Percentiles rank a stretch among this genome's conserved stretches.
These are phyloP conservation scores for Ammospiza maritima DNA, from an alignment of 2,797 vertebrate species.

Conservation along the genomic window DNA sequence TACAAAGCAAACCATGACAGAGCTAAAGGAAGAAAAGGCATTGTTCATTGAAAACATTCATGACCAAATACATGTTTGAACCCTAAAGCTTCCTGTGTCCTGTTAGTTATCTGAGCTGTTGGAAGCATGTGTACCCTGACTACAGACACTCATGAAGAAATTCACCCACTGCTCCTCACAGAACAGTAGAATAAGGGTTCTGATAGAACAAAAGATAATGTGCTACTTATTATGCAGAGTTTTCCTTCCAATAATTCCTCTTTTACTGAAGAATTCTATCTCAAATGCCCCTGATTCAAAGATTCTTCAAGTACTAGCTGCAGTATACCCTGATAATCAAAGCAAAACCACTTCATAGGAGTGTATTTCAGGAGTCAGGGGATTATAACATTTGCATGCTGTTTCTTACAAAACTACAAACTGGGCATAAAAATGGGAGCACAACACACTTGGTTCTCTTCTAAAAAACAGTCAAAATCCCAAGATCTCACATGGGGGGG, in stretches of 20 bases:
- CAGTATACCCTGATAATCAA: neutral
- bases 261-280: neutral
- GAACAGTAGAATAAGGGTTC: neutral
- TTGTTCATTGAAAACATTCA: constrained; percentile 8
- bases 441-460: neutral
- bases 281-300: constrained; percentile 3
- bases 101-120: constrained; percentile 11
- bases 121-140: neutral
- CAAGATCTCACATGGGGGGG: neutral
- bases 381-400: neutral
- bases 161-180: neutral
- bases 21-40: neutral
- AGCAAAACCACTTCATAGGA: neutral
- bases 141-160: neutral
- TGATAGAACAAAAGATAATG: neutral
- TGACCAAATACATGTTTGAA: neutral
- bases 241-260: constrained; percentile 12
- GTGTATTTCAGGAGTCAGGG: neutral
- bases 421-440: neutral
- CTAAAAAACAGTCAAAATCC: neutral
- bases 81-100: neutral
- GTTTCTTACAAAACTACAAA: neutral
- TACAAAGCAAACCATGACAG: neutral
- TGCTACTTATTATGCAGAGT: neutral
- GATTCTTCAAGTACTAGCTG: neutral